Base-by-base conservation (phyloP, 2,797 vertebrate species). In the Neomorphus geoffroyi region DNA sequence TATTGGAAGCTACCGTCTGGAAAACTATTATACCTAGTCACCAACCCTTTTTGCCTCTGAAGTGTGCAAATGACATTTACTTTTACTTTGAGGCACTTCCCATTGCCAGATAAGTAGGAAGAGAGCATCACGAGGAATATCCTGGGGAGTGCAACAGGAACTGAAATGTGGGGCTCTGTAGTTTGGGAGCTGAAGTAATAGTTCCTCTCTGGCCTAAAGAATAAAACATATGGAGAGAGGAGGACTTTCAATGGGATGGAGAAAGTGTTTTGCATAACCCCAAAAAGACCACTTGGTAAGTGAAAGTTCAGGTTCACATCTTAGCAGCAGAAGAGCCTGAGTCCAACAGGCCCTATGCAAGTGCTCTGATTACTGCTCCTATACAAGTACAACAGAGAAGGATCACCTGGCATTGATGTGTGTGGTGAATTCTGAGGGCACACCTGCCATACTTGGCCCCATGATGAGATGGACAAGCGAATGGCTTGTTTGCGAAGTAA, bases 1-100 rank as follows among this genome's bases (percentile, higher is more conserved):
- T 19, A 82, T 67, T 92, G 91, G 51, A 86, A 77, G 21, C 60
- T 66, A 62, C 74, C 0, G 2, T 85, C 82, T 93, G 83, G 74
- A 89, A 93, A 95, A 91, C 39, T 74, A 43, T 61, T 64, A 72
- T 53, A 91, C 54, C 39, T 67, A 85, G 74, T 77, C 71, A 60
- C 33, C 22, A 73, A 58, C 2, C 18, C 51, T 45, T 91, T 89
- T 50, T 67, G 69, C 53, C 67, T 78, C 41, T 61, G 19, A 80
- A 71, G 41, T 50, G 14, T 61, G 48, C 35, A 93, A 91, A 78
- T 58, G 13, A 54, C 53, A 57, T 64, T 43, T 46, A 56, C 32
- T 74, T 88, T 80, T 54, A 77, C n/a, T 78, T 48, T 64, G 46
- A 92, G 37, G 56, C 6, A 32, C 41, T 80, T 86, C 37, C 28